Evolutionary conservation across 2,113 vertebrate species (phyloP).

Genomic region (Oryctolagus cuniculus): DNA sequence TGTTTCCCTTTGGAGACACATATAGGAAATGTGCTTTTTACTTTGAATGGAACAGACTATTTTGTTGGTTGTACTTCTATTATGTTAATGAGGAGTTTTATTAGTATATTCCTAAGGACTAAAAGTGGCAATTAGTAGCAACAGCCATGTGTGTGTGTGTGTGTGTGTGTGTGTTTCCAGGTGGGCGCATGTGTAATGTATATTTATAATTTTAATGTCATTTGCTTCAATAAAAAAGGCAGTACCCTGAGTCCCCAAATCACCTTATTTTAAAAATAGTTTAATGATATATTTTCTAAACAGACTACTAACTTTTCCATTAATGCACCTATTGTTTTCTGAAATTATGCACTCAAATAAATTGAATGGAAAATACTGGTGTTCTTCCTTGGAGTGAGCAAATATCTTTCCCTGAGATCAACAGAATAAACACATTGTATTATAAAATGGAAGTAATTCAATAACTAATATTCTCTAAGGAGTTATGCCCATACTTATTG

Average conservation of each 20-base stretch:
- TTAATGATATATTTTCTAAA: neutral
- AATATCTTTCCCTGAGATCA: neutral
- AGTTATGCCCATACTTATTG: neutral
- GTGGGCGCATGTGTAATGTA: neutral
- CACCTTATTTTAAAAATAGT: neutral
- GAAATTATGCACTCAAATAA: neutral
- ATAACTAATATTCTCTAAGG: neutral
- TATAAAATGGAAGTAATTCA: constrained; percentile 35
- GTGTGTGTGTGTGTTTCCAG: neutral
- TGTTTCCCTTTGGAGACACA: constrained; percentile 22
- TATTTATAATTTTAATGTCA: neutral
- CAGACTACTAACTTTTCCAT: neutral
- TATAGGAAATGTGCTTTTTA: constrained; percentile 4
- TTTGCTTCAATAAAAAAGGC: constrained; percentile 41
- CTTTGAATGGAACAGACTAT: neutral
- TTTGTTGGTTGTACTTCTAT: constrained; percentile 1
- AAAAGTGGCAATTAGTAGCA: neutral
- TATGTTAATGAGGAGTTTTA: constrained; percentile 23
- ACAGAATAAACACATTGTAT: constrained; percentile 34
- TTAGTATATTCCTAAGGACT: constrained; percentile 11
- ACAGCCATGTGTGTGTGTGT: neutral
- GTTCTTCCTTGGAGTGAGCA: neutral
- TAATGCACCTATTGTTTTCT: neutral
- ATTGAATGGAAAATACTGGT: constrained; percentile 14
- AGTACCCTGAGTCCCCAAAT: neutral